phyloP scores from a whole-genome alignment of 2,113 vertebrate genomes.

The Mugil cephalus region DNA sequence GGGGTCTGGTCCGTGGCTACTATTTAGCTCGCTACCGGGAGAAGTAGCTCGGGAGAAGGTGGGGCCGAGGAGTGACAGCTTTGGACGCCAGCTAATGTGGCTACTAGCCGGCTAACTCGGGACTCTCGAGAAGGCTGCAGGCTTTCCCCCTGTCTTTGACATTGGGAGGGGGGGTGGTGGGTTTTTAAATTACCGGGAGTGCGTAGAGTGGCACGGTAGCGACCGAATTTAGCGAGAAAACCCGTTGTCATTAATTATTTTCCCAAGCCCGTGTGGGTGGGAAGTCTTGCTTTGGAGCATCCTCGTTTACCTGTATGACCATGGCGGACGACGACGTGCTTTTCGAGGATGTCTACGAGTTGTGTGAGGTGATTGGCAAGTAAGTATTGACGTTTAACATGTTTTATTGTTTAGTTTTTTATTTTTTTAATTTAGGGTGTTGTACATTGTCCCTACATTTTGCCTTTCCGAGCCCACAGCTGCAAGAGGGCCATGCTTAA shows the following conservation, averaged over 20 bases:
- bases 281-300: slow-evolving; percentile 75
- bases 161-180: slow-evolving; percentile 11
- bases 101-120: slow-evolving; percentile 67
- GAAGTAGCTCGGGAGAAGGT: slow-evolving; percentile 77
- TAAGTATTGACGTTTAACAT: slow-evolving; percentile 83
- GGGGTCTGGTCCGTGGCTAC: slow-evolving; percentile 60
- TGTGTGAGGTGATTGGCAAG: slow-evolving; percentile 99
- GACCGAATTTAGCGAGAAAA: slow-evolving; percentile 1
- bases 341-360: slow-evolving; percentile 98
- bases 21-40: slow-evolving; percentile 56
- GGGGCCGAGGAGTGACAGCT: slow-evolving; percentile 79
- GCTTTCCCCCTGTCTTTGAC: slow-evolving; percentile 27
- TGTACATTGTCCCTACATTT: too few relatives aligned
- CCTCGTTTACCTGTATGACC: slow-evolving; percentile 84
- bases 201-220: background rate
- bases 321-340: slow-evolving; percentile 99
- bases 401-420: too few relatives aligned
- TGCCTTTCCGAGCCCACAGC: background rate
- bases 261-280: slow-evolving; percentile 55
- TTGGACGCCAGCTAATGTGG: slow-evolving; percentile 60
- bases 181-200: slow-evolving; percentile 9
- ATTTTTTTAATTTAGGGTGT: too few relatives aligned
- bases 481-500: background rate
- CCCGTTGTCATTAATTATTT: slow-evolving; percentile 25
- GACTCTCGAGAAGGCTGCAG: slow-evolving; percentile 15